Conservation (phyloP, 2,113 vertebrate species). For the Cichladusa arquata region DNA sequence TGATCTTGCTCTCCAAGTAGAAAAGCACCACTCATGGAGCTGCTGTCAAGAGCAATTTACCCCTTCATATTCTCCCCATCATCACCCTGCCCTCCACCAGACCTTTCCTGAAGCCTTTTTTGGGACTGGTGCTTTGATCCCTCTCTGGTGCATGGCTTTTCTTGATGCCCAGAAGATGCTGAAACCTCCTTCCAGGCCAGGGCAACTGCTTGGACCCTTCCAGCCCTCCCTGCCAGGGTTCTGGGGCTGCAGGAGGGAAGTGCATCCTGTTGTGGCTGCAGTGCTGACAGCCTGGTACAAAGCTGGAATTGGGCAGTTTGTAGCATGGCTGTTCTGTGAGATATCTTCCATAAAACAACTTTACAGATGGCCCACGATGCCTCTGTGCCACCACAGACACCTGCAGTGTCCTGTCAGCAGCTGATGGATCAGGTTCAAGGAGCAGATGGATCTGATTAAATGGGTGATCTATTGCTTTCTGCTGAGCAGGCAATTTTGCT, state of each 20-base stretch:
- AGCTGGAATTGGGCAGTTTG: background rate
- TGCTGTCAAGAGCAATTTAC: background rate
- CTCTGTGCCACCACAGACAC: background rate
- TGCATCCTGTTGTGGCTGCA: background rate
- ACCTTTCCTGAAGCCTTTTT: background rate
- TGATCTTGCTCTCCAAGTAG: background rate
- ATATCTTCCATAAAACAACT: background rate
- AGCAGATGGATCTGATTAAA: background rate
- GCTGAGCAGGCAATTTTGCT: background rate
- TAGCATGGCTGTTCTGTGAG: background rate
- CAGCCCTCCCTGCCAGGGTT: background rate
- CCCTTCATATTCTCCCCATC: background rate
- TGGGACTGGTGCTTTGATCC: background rate
- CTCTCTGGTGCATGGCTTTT: background rate
- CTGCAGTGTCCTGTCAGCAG: background rate
- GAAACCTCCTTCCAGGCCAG: background rate
- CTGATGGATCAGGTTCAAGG: background rate
- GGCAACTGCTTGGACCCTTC: background rate
- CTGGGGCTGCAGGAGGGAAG: background rate
- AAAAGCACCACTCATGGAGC: background rate
- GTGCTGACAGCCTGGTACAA: accelerated
- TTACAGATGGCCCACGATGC: background rate
- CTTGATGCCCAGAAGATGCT: background rate
- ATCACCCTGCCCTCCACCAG: background rate
- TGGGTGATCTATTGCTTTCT: background rate